Base-by-base conservation (phyloP, 2,888 invertebrate species). In the Protodeltote pygarga region DNA sequence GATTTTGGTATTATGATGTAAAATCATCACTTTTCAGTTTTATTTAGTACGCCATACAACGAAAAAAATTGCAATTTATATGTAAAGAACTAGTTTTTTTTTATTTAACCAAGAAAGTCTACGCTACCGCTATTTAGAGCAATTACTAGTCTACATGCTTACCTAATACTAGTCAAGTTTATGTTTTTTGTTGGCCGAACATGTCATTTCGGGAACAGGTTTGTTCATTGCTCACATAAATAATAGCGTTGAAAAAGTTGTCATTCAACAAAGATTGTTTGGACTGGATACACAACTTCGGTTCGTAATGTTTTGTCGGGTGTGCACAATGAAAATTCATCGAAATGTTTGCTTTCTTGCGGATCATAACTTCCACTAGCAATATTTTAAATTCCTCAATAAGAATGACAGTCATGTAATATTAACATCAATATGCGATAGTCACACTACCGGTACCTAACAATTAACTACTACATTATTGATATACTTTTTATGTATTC, bases 231-330 rank as follows among this genome's bases (percentile, higher is more conserved):
- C 38, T 39, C 45, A 39, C 28, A 46, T 48, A 57, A 39, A 47
- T 53, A 63, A 46, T 52, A 53, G 74, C 62, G 68, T 71, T 73
- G 55, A 75, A 77, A 77, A 71, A 75, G 60, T 63, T 71, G 75
- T 73, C 72, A 67, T 66, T 68, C 59, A 63, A 70, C 62, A 61
- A 64, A 54, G 59, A 76, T 75, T 81, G 65, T 76, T 80, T 75
- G 71, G 67, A 74, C 71, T 75, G 70, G 63, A 54, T 62, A 66
- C 63, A 69, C 60, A 57, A 57, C 45, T 55, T 59, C 37, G 55
- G 53, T 62, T 66, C 59, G 64, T 71, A 67, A 60, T 68, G 64
- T 57, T 64, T 48, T 57, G 49, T 52, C 29, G 41, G 47, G 21
- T 34, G 27, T 32, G 46, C 53, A 46, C 42, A 59, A 54, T 46